These are phyloP conservation scores for Cabera pusaria DNA, from an alignment of 2,888 invertebrate genomes.

Conservation along the genomic window DNA sequence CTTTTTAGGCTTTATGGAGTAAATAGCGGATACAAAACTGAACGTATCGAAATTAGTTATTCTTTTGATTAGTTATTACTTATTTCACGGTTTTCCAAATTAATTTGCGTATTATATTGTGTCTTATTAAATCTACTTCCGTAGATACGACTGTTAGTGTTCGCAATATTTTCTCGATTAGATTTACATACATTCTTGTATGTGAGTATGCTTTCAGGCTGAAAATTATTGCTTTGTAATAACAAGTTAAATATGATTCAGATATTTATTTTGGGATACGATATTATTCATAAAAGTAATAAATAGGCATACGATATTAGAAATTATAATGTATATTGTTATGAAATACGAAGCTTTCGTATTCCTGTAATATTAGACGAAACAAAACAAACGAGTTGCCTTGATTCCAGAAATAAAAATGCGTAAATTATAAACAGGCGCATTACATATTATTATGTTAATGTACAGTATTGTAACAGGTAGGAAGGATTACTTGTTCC, in stretches of 20 bases:
- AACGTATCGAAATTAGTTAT: slow-evolving; percentile 9
- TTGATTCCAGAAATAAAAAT: slow-evolving; percentile 65
- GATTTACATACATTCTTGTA: no score
- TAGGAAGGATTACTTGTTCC: slow-evolving; percentile 54
- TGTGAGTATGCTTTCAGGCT: slow-evolving; percentile 35
- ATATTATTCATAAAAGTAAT: slow-evolving; percentile 38
- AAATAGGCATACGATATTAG: slow-evolving; percentile 38
- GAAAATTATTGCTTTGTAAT: slow-evolving; percentile 33
- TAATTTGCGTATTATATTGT: slow-evolving; percentile 31
- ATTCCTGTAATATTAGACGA: slow-evolving; percentile 55
- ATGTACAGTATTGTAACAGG: slow-evolving; percentile 31
- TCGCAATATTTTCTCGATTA: no score
- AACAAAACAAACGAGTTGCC: slow-evolving; percentile 72
- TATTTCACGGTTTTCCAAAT: slow-evolving; percentile 23
- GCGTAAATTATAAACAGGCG: slow-evolving; percentile 45
- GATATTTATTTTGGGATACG: slow-evolving; percentile 43
- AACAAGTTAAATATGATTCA: slow-evolving; percentile 36
- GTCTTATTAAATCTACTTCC: slow-evolving; percentile 25
- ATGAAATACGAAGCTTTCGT: slow-evolving; percentile 47
- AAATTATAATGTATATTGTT: slow-evolving; percentile 40
- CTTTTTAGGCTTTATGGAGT: slow-evolving; percentile 27
- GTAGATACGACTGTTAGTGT: slow-evolving; percentile 31
- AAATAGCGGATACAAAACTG: slow-evolving; percentile 18
- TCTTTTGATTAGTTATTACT: slow-evolving; percentile 8
- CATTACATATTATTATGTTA: slow-evolving; percentile 44